These are phyloP conservation scores for Leucoraja erinaceus DNA, from an alignment of 2,113 vertebrate genomes.

Conservation along the genomic window DNA sequence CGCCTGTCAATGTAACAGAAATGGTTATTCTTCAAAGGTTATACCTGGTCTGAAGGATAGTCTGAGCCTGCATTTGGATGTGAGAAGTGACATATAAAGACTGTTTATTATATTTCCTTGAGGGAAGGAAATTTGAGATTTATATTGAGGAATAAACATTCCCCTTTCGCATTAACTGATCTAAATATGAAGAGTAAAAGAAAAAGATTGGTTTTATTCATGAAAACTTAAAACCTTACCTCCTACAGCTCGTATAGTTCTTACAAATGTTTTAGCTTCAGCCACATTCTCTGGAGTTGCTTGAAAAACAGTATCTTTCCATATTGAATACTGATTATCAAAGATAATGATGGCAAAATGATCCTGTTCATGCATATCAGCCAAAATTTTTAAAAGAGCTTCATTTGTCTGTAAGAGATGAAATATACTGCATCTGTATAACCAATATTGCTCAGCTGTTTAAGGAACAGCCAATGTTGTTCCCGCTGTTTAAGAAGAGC, in stretches of 20 bases:
- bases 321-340: slow-evolving; percentile 50
- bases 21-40: neutral
- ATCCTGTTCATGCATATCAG: slow-evolving; percentile 69
- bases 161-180: neutral
- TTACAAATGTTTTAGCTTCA: slow-evolving; percentile 65
- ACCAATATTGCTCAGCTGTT: too few relatives aligned
- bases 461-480: too few relatives aligned
- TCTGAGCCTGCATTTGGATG: neutral
- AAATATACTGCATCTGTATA: slow-evolving; percentile 1
- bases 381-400: slow-evolving; percentile 76
- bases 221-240: slow-evolving; percentile 48
- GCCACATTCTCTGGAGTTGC: slow-evolving; percentile 65
- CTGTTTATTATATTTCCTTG: neutral
- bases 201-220: neutral
- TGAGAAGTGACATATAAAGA: neutral
- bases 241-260: slow-evolving; percentile 46
- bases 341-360: slow-evolving; percentile 79
- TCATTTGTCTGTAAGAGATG: slow-evolving; percentile 64
- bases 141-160: neutral
- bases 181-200: neutral
- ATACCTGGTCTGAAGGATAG: neutral
- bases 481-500: too few relatives aligned
- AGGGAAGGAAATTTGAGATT: neutral
- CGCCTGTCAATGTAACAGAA: neutral
- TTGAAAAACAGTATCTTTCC: slow-evolving; percentile 69